phyloP scores from a whole-genome alignment of 2,113 vertebrate genomes.

The Chaetodon trifascialis region DNA sequence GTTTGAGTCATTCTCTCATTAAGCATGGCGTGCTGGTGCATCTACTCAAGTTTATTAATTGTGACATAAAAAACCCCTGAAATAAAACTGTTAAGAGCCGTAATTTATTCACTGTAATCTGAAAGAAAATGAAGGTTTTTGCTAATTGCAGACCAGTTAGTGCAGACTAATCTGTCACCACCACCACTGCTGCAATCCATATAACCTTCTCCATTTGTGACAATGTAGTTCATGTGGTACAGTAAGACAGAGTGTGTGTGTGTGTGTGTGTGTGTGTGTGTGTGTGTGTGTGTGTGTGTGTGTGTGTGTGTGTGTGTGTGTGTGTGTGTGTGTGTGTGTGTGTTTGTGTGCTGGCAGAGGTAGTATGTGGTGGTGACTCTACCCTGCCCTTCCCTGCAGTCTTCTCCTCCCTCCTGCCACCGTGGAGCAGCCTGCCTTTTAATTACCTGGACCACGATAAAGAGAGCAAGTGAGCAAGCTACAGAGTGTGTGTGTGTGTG shows the following conservation, averaged over 20 bases:
- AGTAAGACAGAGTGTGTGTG: not conserved
- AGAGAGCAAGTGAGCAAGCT: constrained; percentile 27
- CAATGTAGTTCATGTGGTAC: not conserved
- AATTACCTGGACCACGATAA: constrained; percentile 77
- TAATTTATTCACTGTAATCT: constrained; percentile 30
- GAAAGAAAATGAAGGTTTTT: constrained; percentile 20
- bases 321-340: constrained; percentile 1
- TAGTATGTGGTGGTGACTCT: constrained; percentile 52
- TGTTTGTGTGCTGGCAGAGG: constrained; percentile 3
- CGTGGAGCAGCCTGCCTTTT: constrained; percentile 76
- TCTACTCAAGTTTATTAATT: constrained; percentile 36
- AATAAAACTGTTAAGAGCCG: constrained; percentile 30
- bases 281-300: constrained; percentile 20
- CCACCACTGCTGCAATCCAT: constrained; percentile 14
- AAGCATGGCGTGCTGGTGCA: not conserved
- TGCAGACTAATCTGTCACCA: constrained; percentile 24
- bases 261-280: constrained; percentile 9
- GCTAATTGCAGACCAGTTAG: constrained; percentile 30
- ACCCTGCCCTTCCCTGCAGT: constrained; percentile 68
- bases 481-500: not conserved
- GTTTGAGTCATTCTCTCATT: constrained; percentile 14
- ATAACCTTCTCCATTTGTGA: constrained; percentile 26
- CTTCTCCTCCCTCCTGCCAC: constrained; percentile 70
- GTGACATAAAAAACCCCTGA: constrained; percentile 34
- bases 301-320: constrained; percentile 23